Percentiles rank a stretch among this genome's conserved stretches.
Evolutionary conservation across 2,113 vertebrate genomes (phyloP).

Genomic region (Macquaria ambigua): DNA sequence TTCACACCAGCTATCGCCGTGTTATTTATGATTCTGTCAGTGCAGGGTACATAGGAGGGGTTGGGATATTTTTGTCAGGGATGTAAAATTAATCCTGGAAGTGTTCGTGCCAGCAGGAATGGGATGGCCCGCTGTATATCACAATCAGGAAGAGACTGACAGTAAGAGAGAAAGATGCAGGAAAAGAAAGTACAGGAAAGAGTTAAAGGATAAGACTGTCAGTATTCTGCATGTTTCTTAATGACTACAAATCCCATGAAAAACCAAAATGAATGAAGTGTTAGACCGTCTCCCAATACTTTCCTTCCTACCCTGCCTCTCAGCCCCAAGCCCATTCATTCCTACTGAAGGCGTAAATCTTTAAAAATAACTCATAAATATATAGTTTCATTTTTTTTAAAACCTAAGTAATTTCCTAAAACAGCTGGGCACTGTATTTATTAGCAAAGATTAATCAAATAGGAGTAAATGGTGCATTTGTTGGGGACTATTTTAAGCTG

Average conservation of each 20-base stretch:
- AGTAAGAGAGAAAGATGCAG: background rate
- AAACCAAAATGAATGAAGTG: background rate
- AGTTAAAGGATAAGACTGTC: background rate
- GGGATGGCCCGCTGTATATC: slow-evolving; percentile 18
- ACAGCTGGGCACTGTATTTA: no score
- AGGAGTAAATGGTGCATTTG: no score
- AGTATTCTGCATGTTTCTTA: background rate
- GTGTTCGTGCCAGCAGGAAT: slow-evolving; percentile 22
- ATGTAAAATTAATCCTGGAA: slow-evolving; percentile 39
- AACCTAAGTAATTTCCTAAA: no score
- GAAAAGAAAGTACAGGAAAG: background rate
- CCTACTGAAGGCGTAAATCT: background rate
- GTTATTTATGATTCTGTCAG: slow-evolving; percentile 66
- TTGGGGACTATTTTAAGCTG: no score
- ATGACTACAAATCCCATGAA: background rate
- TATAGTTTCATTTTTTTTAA: no score
- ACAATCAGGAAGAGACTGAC: slow-evolving; percentile 12
- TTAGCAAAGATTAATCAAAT: no score
- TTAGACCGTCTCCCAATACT: background rate
- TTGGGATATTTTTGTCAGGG: slow-evolving; percentile 21
- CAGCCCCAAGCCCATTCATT: background rate
- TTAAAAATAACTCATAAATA: no score
- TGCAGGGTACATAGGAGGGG: slow-evolving; percentile 6
- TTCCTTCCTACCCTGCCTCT: no score
- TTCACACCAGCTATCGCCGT: slow-evolving; percentile 36